A percentile compares a stretch with the other conserved stretches of the same genome.
phyloP scores from a whole-genome alignment of 2,113 vertebrate species.

The Carollia perspicillata region DNA sequence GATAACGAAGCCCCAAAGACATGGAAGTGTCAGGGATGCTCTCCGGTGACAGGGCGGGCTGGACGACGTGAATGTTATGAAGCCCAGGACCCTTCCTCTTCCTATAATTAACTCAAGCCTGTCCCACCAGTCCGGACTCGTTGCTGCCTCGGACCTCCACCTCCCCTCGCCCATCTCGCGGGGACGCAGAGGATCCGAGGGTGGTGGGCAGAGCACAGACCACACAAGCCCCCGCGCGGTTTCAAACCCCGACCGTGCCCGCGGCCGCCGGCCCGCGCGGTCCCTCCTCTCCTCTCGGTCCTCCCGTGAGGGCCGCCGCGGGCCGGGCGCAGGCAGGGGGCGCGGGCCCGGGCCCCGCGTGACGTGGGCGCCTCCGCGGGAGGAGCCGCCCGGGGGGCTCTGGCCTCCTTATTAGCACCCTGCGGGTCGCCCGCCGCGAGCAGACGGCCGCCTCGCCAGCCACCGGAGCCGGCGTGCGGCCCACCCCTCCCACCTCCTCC shows the following conservation, averaged over 20 bases:
- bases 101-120: not conserved
- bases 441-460: constrained; percentile 49
- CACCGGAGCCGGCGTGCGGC: constrained; percentile 54
- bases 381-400: constrained; percentile 54
- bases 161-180: not conserved
- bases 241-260: not conserved
- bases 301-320: not conserved
- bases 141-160: not conserved
- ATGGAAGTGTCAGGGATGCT: not conserved
- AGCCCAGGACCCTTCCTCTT: not conserved
- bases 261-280: not conserved
- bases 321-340: not conserved
- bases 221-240: not conserved
- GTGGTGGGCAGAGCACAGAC: not conserved
- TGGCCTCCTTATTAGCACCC: constrained; percentile 63
- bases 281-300: not conserved
- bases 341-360: constrained; percentile 15
- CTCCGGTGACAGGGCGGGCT: not conserved
- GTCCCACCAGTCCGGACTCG: not conserved
- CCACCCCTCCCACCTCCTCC: constrained; percentile 43
- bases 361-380: constrained; percentile 65
- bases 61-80: not conserved
- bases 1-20: not conserved
- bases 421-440: constrained; percentile 42
- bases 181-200: not conserved